A percentile compares a stretch with the other conserved stretches of the same genome.
Evolutionary conservation across 2,113 vertebrate genomes (phyloP).

Genomic region (Serinus canaria): DNA sequence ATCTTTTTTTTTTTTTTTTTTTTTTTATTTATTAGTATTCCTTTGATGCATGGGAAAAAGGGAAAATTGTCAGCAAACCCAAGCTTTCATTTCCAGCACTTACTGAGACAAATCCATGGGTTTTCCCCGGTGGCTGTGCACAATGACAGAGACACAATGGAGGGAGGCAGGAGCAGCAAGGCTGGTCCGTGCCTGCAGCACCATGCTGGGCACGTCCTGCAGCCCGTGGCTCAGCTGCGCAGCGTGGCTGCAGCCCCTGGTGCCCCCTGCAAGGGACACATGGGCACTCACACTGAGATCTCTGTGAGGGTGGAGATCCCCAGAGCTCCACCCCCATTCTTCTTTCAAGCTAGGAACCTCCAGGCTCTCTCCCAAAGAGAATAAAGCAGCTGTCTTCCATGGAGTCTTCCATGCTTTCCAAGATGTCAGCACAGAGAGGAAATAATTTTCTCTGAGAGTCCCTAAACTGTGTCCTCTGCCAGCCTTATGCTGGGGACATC

Average conservation of each 20-base stretch:
- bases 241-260: neutral
- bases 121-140: neutral
- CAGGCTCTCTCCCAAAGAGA: neutral
- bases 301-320: neutral
- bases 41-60: neutral
- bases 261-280: neutral
- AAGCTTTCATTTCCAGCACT: neutral
- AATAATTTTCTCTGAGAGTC: neutral
- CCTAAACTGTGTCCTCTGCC: neutral
- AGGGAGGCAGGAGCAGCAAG: neutral
- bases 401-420: neutral
- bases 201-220: fast-evolving
- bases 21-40: neutral
- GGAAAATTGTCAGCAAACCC: neutral
- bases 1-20: neutral
- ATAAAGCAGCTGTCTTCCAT: neutral
- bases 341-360: neutral
- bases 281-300: fast-evolving
- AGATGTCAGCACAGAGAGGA: neutral
- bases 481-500: neutral
- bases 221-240: neutral
- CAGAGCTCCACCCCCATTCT: neutral
- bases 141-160: neutral
- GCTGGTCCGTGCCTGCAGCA: fast-evolving
- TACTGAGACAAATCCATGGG: neutral